Evolutionary conservation across 2,797 vertebrate genomes (phyloP).

Genomic region (Poecilia picta): DNA sequence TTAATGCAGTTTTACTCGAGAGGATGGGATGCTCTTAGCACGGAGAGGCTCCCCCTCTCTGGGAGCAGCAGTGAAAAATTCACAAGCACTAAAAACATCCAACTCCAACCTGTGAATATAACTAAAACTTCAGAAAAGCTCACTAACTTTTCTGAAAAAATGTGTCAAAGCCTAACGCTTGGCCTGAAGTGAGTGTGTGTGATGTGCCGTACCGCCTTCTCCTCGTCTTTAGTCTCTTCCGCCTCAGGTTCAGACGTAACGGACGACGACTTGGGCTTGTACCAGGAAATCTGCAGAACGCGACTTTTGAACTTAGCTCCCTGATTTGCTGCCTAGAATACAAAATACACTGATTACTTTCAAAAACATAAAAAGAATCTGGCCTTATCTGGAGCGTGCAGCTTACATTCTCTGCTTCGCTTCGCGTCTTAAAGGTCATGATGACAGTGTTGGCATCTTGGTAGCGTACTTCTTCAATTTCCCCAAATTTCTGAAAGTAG

Average conservation of each 20-base stretch:
- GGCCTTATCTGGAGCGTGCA: background rate
- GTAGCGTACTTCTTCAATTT: conserved; percentile 89
- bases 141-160: background rate
- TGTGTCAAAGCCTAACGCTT: background rate
- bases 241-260: conserved; percentile 92
- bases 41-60: conserved; percentile 40
- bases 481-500: conserved; percentile 87
- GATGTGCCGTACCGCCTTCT: conserved; percentile 70
- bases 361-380: background rate
- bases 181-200: background rate
- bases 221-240: conserved; percentile 94
- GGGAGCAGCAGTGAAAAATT: conserved; percentile 66
- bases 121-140: conserved; percentile 51
- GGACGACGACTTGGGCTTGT: conserved; percentile 95
- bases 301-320: conserved; percentile 97
- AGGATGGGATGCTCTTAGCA: conserved; percentile 63
- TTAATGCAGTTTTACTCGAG: conserved; percentile 60
- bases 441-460: conserved; percentile 88
- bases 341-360: background rate
- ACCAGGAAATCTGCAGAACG: conserved; percentile 94
- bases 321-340: conserved; percentile 91
- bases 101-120: conserved; percentile 46
- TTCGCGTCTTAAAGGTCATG: conserved; percentile 89
- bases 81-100: conserved; percentile 48
- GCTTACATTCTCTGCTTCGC: conserved; percentile 92